These are phyloP conservation scores for Eupithecia vulgata DNA, from an alignment of 2,888 invertebrate species.

Conservation along the genomic window DNA sequence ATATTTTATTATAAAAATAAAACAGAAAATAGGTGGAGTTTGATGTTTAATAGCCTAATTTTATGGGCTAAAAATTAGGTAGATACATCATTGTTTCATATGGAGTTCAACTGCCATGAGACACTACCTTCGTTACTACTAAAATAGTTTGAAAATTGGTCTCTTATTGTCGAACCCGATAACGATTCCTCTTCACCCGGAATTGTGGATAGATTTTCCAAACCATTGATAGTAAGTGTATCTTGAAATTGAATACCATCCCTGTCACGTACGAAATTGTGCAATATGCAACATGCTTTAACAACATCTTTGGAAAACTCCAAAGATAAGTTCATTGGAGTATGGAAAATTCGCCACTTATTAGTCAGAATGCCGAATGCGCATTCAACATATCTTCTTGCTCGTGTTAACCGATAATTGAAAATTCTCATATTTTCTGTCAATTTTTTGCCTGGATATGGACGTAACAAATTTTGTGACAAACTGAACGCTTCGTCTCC, in stretches of 20 bases:
- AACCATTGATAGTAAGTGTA: too few species aligned
- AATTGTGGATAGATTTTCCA: too few species aligned
- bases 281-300: slow-evolving; percentile 42
- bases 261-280: slow-evolving; percentile 43
- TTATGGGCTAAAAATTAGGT: too few species aligned
- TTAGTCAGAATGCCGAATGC: slow-evolving; percentile 36
- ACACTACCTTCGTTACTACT: too few species aligned
- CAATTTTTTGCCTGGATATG: slow-evolving; percentile 24
- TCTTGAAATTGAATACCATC: slow-evolving; percentile 31
- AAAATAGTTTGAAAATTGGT: too few species aligned
- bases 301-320: slow-evolving; percentile 41
- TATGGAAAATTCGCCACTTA: slow-evolving; percentile 42
- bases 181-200: too few species aligned
- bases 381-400: slow-evolving; percentile 41
- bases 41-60: too few species aligned
- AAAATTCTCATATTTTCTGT: slow-evolving; percentile 18
- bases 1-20: not conserved
- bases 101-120: too few species aligned
- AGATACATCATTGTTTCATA: too few species aligned
- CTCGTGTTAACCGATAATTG: slow-evolving; percentile 32
- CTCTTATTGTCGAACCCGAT: too few species aligned
- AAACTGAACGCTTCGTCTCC: slow-evolving; percentile 28
- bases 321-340: slow-evolving; percentile 43
- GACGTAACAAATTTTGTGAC: slow-evolving; percentile 40
- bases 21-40: too few species aligned